These are phyloP conservation scores for Peromyscus maniculatus DNA, from an alignment of 2,113 vertebrate species.

Conservation along the genomic window DNA sequence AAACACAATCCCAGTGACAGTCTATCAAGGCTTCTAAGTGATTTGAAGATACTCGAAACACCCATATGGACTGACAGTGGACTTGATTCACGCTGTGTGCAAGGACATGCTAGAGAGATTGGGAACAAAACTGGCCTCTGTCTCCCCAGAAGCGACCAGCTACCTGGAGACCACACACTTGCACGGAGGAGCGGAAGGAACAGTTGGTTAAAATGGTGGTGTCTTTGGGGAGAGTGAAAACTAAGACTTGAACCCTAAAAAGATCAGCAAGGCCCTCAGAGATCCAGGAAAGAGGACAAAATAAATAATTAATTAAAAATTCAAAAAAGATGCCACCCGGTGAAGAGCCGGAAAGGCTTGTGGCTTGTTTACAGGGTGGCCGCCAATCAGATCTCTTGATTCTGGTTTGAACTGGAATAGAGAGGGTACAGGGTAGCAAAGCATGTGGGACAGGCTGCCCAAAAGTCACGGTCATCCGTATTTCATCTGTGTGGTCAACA, in stretches of 20 bases:
- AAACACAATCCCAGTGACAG: not conserved
- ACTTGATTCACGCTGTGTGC: not conserved
- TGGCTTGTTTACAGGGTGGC: not conserved
- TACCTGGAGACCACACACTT: not conserved
- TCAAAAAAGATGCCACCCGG: not conserved
- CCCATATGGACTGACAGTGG: not conserved
- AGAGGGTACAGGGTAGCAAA: not conserved
- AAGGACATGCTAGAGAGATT: not conserved
- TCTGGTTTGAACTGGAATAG: not conserved
- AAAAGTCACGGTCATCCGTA: not conserved
- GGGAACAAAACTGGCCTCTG: not conserved
- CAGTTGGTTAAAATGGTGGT: no score
- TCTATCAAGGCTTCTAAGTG: not conserved
- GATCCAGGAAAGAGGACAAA: not conserved
- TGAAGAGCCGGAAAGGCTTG: no score
- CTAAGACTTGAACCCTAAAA: not conserved
- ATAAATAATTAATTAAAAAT: no score
- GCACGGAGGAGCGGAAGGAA: not conserved
- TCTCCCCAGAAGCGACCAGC: not conserved
- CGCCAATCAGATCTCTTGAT: not conserved
- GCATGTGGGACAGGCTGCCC: rapidly evolving
- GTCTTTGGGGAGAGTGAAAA: not conserved
- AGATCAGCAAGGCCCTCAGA: not conserved
- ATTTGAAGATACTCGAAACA: not conserved
- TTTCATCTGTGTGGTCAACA: not conserved